These are phyloP conservation scores for Ametastegia equiseti DNA, from an alignment of 2,888 invertebrate species.

Conservation along the genomic window DNA sequence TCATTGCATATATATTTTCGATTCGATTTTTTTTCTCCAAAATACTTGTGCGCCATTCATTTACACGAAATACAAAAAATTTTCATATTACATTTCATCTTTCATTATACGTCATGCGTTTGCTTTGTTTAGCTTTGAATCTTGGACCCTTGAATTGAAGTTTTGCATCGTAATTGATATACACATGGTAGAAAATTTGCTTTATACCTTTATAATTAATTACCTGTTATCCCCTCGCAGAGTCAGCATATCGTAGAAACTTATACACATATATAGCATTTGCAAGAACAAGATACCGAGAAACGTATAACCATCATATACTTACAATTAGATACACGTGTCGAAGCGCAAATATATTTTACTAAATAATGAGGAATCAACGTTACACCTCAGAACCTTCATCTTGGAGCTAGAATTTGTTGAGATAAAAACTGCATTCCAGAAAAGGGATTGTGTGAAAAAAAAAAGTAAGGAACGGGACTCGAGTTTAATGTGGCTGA, in stretches of 20 bases:
- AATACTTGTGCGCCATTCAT: too few species aligned
- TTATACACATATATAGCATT: not conserved
- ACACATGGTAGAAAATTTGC: slow-evolving; percentile 37
- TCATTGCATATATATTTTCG: not conserved
- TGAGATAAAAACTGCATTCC: too few species aligned
- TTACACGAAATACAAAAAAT: not conserved
- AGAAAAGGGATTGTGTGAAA: too few species aligned
- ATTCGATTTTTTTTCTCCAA: not conserved
- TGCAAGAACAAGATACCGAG: not conserved
- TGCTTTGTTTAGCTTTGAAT: slow-evolving; percentile 17
- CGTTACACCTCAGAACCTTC: too few species aligned
- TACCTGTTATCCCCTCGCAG: not conserved
- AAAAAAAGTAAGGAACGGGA: not conserved
- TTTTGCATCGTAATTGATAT: slow-evolving; percentile 9
- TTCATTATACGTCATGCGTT: not conserved
- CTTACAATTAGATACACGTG: too few species aligned
- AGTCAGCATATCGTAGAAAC: not conserved
- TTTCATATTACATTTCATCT: not conserved
- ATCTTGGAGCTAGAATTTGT: too few species aligned
- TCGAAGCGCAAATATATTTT: too few species aligned
- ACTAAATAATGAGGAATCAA: too few species aligned
- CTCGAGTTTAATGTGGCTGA: not conserved
- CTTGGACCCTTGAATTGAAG: not conserved
- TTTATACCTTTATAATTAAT: not conserved
- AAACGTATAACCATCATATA: not conserved